Base-by-base conservation (phyloP, 2,113 vertebrate genomes). In the Nycticryphes semicollaris region DNA sequence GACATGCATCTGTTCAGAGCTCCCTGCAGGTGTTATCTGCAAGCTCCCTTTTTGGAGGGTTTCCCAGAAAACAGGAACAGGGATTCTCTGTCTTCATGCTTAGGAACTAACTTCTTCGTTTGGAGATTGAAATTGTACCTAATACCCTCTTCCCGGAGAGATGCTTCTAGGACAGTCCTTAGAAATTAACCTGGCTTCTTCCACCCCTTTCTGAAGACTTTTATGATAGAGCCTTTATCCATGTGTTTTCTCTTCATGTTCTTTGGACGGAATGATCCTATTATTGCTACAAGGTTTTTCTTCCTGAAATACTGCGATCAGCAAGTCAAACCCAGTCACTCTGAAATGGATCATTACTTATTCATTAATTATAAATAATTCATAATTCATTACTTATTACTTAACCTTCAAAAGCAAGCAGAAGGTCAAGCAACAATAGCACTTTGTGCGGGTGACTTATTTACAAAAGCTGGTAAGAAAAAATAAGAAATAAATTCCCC, bases 311-410 rank as follows among this genome's bases (percentile, higher is more conserved):
- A 35, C 48, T 56, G 56, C 7, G 25, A 84, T 76, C 93, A 89
- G 91, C 66, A 69, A 82, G 73, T 87, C 74, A 88, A 35, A 72
- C 66, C 69, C 41, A 70, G 76, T 72, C 73, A 51, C 43, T 94
- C 57, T 78, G 51, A 70, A 89, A 87, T 82, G 35, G 62, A 62
- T 93, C 66, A 73, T 96, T 94, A 94, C 45, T 96, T 96, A 96
- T 95, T 95, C 80, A 95, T 95, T 81, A 88, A 80, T 92, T 74
- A 88, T 92, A 82, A 96, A 92, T 96, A 94, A 95, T 95, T 97
- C 90, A 96, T 93, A 69, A 70, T 88, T 92, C 88, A 94, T 97
- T 94, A 96, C 92, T 93, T 93, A 97, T 95, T 97, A 79, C 90
- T 97, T 92, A 94, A 92, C 91, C 77, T 96, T 96, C 84, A 76